A percentile compares a stretch with the other conserved stretches of the same genome.
phyloP scores from a whole-genome alignment of 1,140 invertebrate genomes.

The Solen grandis region DNA sequence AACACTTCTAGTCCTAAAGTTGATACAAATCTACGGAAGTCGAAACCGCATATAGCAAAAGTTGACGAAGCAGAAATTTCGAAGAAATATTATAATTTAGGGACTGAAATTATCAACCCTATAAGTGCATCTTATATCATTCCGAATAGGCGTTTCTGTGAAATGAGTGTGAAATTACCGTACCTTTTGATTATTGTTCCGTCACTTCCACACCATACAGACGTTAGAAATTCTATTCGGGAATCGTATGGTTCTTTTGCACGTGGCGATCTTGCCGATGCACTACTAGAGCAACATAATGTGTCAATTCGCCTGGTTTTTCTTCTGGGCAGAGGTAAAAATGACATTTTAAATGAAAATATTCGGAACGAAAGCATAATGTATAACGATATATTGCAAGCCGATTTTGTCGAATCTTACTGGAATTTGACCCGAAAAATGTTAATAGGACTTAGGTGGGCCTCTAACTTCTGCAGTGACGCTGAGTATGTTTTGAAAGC shows the following conservation, averaged over 20 bases:
- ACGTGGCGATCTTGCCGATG: neutral
- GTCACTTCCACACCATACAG: conserved; percentile 1
- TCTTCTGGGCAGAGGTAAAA: neutral
- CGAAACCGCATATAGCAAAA: no score
- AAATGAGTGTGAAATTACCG: neutral
- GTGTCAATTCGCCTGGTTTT: conserved; percentile 12
- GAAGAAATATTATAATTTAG: no score
- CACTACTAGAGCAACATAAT: neutral
- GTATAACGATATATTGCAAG: conserved; percentile 24
- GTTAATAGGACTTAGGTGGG: conserved; percentile 86
- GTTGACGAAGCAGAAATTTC: no score
- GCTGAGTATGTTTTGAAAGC: conserved; percentile 82
- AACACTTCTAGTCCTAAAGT: no score
- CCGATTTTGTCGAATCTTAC: conserved; percentile 26
- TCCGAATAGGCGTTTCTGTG: neutral
- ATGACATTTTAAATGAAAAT: neutral
- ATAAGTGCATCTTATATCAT: neutral
- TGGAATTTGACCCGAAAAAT: conserved; percentile 33
- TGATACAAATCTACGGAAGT: no score
- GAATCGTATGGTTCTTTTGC: neutral
- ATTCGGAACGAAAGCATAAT: neutral
- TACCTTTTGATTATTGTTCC: conserved; percentile 24
- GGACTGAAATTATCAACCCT: no score
- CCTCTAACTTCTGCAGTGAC: conserved; percentile 84
- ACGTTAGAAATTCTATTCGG: neutral